Evolutionary conservation across 2,888 invertebrate species (phyloP), one percentile per base, ranked within the genome.

Genomic region (Leptopterna dolabrata): DNA sequence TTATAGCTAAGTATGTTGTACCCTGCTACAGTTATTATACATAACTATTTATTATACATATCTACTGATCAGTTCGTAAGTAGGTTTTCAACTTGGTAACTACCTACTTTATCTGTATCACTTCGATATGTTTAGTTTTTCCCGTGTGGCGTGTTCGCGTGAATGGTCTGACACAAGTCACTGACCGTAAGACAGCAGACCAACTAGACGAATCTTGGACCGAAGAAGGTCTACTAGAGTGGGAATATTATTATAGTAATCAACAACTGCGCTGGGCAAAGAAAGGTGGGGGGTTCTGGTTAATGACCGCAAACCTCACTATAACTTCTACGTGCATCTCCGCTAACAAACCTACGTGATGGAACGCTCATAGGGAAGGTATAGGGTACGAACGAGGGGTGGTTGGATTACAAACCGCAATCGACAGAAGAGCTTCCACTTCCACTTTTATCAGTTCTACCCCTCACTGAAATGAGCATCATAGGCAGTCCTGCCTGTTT

Each of bases 341-440:
- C 73, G 13, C 30, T 73, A 73, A 73, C 73, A 73, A 73, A 73
- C 73, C 73, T 73, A 73, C 73, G 73, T 73, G 73, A 73, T 73
- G 73, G 73, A 73, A 73, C 73, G 73, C 14, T 73, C 73, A 36
- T 41, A 0, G 73, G 11, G 63, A 24, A 24, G 6, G 27, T 29
- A n/a, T n/a, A 36, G 24, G 24, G 19, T 63, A 6, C n/a, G n/a
- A n/a, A n/a, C n/a, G n/a, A n/a, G 1, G 70, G 70, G 4, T 73
- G 73, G 73, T 73, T 73, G 19, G 13, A 36, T 73, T 73, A 36
- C 16, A 73, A 73, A 73, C 73, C 73, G 73, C 73, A 73, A 73
- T 73, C 73, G 36, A 30, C 73, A 73, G 16, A 19, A 16, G 6
- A 19, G 36, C 41, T 36, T 36, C 36, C 36, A 29, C n/a, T 30